Conservation (phyloP, 1,140 invertebrate genomes). For the Saccostrea glomerata region DNA sequence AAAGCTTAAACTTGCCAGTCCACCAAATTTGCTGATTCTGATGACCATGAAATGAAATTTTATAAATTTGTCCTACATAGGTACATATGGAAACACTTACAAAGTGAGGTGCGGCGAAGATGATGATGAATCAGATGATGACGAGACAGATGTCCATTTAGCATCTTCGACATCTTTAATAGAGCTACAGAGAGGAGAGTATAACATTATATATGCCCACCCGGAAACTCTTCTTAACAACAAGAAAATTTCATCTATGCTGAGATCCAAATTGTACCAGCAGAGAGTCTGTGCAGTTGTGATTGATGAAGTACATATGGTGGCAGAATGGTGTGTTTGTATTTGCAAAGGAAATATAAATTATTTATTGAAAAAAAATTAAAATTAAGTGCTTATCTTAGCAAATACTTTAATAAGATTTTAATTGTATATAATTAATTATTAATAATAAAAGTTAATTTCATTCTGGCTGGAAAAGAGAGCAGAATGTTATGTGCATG, state of each 20-base stretch:
- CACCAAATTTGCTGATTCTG: not conserved
- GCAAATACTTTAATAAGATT: too few species aligned
- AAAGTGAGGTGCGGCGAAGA: too few species aligned
- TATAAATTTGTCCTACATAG: not conserved
- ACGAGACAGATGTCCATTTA: not conserved
- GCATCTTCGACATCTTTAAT: not conserved
- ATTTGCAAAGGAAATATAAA: too few species aligned
- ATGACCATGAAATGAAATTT: not conserved
- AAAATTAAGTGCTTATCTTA: too few species aligned
- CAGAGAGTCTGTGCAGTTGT: conserved; percentile 35
- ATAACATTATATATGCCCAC: conserved; percentile 54
- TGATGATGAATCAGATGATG: not conserved
- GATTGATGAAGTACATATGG: conserved; percentile 57
- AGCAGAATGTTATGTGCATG: too few species aligned
- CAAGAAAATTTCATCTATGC: conserved; percentile 16
- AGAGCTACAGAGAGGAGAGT: conserved; percentile 32
- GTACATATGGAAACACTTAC: too few species aligned
- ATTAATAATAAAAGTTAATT: too few species aligned
- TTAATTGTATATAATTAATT: too few species aligned
- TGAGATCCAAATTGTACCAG: conserved; percentile 29
- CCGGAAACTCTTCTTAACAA: conserved; percentile 44
- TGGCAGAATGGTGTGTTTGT: conserved; percentile 53
- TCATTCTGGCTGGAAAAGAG: too few species aligned
- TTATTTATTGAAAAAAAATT: too few species aligned
- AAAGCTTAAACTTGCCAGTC: not conserved